phyloP scores from a whole-genome alignment of 35 echinoderm and acorn worm species.

The Apostichopus japonicus region DNA sequence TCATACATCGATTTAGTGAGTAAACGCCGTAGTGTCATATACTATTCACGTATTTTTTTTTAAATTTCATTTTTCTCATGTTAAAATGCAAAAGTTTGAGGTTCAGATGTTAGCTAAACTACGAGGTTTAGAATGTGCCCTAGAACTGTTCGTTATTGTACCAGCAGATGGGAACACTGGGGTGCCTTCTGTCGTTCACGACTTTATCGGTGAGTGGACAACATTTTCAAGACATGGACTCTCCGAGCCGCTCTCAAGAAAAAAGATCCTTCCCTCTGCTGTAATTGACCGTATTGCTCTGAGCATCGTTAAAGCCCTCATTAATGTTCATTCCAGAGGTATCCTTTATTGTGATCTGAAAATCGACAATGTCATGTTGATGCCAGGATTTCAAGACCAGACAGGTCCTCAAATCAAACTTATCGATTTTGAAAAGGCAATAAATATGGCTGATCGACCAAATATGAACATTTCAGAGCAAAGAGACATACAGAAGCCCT shows the following conservation, averaged over 20 bases:
- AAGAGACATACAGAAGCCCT: neutral
- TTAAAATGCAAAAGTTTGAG: too few relatives aligned
- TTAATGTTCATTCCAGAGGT: neutral
- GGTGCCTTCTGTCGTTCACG: neutral
- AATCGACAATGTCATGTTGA: neutral
- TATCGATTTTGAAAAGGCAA: neutral
- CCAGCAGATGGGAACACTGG: neutral
- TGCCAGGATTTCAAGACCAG: neutral
- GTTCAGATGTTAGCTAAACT: neutral
- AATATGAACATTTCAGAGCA: neutral
- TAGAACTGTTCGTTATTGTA: neutral
- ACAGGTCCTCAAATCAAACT: neutral
- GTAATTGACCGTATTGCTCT: neutral
- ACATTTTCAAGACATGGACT: neutral
- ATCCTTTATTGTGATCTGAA: constrained; percentile 26
- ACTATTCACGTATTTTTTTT: too few relatives aligned
- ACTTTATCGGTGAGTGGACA: constrained; percentile 1
- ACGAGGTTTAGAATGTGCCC: neutral
- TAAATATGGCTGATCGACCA: neutral
- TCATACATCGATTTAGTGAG: too few relatives aligned
- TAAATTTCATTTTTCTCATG: too few relatives aligned
- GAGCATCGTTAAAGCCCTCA: neutral
- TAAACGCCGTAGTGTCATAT: too few relatives aligned
- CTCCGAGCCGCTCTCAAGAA: neutral
- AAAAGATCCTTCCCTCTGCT: neutral